Base-by-base conservation (phyloP, 2,888 invertebrate species). In the Xestia xanthographa region DNA sequence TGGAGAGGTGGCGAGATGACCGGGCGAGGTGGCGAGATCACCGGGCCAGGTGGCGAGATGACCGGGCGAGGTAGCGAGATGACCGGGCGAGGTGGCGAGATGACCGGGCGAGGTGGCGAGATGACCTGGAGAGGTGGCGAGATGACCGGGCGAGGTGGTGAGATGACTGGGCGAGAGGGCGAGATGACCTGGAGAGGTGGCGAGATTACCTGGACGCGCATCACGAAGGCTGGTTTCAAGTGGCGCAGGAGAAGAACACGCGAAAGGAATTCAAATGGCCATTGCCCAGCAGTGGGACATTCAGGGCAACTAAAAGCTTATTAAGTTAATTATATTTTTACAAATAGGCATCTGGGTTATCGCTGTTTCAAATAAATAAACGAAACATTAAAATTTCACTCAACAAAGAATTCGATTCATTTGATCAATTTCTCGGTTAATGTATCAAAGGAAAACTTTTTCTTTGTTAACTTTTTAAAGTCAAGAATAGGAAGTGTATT, bases 381-480 rank as follows among this genome's bases (percentile, higher is more conserved):
- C 26, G 22, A n/a, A n/a, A 60, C 29, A 58, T 41, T 20, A 41
- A 45, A 12, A 26, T 72, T 60, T 41, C 22, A 38, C 17, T 45
- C 12, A 38, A 17, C 56, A 53, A n/a, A 6, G 22, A 9, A 22
- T 58, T 43, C 1, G n/a, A 79, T 45, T 41, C 71, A 65, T 60
- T 60, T 14, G n/a, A 80, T 66, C 26, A 78, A 66, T 53, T 29
- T 41, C 66, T 53, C 1, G n/a, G 43, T 58, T 50, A 60, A 66
- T 80, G 20, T 53, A 17, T 66, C 80, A 80, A 73, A 72, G 14
- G 41, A 50, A 79, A 72, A 80, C 34, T 50, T 77, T 77, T 72
- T 58, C 80, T 58, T 79, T 72, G 56, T 11, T 43, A 50, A 45
- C 34, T 75, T 75, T 75, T 5, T 34, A 20, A 60, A 6, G 29